Evolutionary conservation across 2,797 vertebrate genomes (phyloP), one percentile per base, ranked within the genome.

Genomic region (Ptychobarbus kaznakovi): DNA sequence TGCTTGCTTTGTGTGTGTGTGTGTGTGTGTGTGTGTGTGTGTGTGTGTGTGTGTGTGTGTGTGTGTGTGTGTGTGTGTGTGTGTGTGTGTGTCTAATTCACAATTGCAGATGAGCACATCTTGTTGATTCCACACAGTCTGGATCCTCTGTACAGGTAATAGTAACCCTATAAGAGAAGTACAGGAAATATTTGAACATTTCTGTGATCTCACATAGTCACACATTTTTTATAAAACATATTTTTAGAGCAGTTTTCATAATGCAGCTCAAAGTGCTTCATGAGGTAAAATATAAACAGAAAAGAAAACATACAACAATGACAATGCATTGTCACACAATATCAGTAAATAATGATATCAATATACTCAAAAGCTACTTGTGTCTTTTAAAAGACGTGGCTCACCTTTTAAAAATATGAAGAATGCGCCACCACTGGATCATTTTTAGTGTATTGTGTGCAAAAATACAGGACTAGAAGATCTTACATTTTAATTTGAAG

Each of bases 91-190:
- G 22, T 90, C 94, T 94, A 97, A 88, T 94, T 92, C 87, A 98
- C 92, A 32, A 97, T 91, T 4, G 97, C 96, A 0, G 97, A 97
- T 78, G 96, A 97, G 90, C 96, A 96, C 96, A 97, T 97, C 86
- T 88, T 92, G 91, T 97, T 97, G 91, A 98, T 96, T 13, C 97
- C 97, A 80, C 97, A 98, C 16, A 96, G 94, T 15, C 91, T 94
- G 15, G 94, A 94, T 2, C 97, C 97, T 6, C 95, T 96, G 88
- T 97, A 95, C 25, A 98, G 91, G 91, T 97, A 96, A 91, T 97
- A 98, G 91, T 98, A 98, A 77, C 97, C 97, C 97, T 98, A 92
- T 11, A 4, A 82, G 22, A 88, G 44, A 86, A 76, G 42, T 79
- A 80, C 10, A 28, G 79, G 4, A 49, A 15, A 86, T 18, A 88